These are phyloP conservation scores for Oryzias javanicus DNA, from an alignment of 2,113 vertebrate genomes.

Conservation along the genomic window DNA sequence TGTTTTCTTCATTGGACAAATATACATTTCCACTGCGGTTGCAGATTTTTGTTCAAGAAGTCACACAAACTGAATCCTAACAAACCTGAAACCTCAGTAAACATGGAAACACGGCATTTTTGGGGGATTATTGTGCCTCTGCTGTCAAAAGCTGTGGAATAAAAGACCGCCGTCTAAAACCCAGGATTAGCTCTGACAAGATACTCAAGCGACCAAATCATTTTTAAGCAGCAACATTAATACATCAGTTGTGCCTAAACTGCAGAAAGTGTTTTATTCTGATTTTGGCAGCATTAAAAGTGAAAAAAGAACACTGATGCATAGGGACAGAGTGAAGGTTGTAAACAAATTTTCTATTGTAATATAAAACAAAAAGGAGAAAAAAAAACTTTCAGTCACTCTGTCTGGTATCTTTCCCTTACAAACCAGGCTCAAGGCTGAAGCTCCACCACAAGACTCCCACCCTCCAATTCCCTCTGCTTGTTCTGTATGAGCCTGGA, in stretches of 20 bases:
- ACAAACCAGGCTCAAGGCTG: conserved; percentile 66
- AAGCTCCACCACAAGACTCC: conserved; percentile 71
- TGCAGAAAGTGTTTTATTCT: conserved; percentile 27
- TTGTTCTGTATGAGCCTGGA: conserved; percentile 71
- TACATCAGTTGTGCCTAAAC: conserved; percentile 52
- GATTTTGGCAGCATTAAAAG: conserved; percentile 41
- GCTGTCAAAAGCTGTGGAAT: conserved; percentile 55
- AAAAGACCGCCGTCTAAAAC: conserved; percentile 44
- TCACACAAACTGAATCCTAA: conserved; percentile 58
- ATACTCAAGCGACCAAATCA: conserved; percentile 50
- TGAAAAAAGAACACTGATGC: conserved; percentile 30
- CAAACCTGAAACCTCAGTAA: conserved; percentile 50
- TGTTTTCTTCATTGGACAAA: conserved; percentile 55
- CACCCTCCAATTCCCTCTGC: conserved; percentile 69
- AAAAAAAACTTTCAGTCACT: conserved; percentile 59
- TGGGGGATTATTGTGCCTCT: conserved; percentile 23
- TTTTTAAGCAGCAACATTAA: conserved; percentile 53
- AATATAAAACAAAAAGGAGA: conserved; percentile 46
- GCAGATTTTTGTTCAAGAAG: conserved; percentile 52
- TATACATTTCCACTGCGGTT: conserved; percentile 68
- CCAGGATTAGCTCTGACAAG: conserved; percentile 46
- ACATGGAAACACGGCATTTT: conserved; percentile 48
- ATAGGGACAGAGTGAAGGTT: conserved; percentile 43
- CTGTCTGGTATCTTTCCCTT: conserved; percentile 75
- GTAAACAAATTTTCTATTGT: conserved; percentile 74